Evolutionary conservation across 2,797 vertebrate species (phyloP), one percentile per base, ranked within the genome.

Genomic region (Sebastes steindachneri): DNA sequence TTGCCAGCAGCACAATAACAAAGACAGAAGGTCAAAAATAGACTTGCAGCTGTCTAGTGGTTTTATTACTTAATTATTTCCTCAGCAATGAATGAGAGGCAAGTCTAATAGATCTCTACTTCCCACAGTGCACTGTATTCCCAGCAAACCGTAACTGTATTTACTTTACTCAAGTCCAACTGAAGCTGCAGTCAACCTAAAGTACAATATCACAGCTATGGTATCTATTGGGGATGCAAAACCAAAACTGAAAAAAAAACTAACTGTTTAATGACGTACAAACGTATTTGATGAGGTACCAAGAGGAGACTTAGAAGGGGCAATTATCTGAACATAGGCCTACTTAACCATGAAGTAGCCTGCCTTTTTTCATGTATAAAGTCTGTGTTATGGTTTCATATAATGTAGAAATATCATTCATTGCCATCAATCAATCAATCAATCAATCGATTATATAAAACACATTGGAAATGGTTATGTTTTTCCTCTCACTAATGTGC

Each of bases 51-150:
- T 82, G 79, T 60, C 63, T 55, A 28, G 77, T 33, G 17, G 23
- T 53, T 88, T 87, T 79, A 86, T 72, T 75, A 57, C 57, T 64
- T 80, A 37, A 86, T 89, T 78, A 79, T 79, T 87, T 88, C 77
- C 66, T 82, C 65, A 33, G 71, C 15, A 53, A 37, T 12, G 9
- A 65, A 73, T 37, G 4, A 68, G 29, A 74, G 60, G 21, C 41
- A 53, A 59, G 12, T 29, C 31, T 29, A 31, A 54, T 6, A 65
- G 53, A 65, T 60, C 10, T 53, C 26, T 54, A 28, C 19, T 73
- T 75, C 26, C 68, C 9, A 35, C 0, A 14, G 25, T 23, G 31
- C 55, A 26, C 25, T 62, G 48, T 48, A 48, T 48, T 0, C 17
- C 45, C 45, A 48, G 45, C 45, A 19, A 48, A 48, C 45, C 3